Evolutionary conservation across 2,888 invertebrate genomes (phyloP).

Genomic region (Rhyacophila evoluta): DNA sequence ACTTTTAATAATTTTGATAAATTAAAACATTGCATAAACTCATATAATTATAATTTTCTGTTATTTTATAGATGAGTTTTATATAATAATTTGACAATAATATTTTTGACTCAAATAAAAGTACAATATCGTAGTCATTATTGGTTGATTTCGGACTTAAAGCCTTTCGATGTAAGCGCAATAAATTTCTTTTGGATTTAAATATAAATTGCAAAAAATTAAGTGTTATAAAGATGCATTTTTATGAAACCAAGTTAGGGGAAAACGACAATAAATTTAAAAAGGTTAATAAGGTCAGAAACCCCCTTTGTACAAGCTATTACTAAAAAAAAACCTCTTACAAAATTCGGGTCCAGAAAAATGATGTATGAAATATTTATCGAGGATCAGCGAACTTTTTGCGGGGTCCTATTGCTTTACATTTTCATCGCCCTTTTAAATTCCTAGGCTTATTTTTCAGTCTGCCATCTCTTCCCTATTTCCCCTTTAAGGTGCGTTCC

Average conservation of each 20-base stretch:
- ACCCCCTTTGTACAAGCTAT: neutral
- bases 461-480: neutral
- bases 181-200: too few relatives aligned
- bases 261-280: neutral
- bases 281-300: neutral
- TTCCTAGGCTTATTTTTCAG: conserved; percentile 29
- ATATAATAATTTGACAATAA: too few relatives aligned
- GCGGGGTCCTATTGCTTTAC: neutral
- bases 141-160: too few relatives aligned
- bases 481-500: conserved; percentile 31
- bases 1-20: too few relatives aligned
- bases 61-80: too few relatives aligned
- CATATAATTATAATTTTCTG: too few relatives aligned
- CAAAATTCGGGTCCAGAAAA: conserved; percentile 41
- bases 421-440: conserved; percentile 34
- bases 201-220: neutral
- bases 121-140: too few relatives aligned
- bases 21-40: too few relatives aligned
- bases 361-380: conserved; percentile 43
- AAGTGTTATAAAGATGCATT: neutral
- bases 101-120: too few relatives aligned
- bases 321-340: neutral
- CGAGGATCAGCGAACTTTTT: conserved; percentile 40
- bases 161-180: too few relatives aligned
- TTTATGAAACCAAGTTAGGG: too few relatives aligned